These are phyloP conservation scores for Podarcis lilfordi DNA, from an alignment of 2,797 vertebrate species.

Conservation along the genomic window DNA sequence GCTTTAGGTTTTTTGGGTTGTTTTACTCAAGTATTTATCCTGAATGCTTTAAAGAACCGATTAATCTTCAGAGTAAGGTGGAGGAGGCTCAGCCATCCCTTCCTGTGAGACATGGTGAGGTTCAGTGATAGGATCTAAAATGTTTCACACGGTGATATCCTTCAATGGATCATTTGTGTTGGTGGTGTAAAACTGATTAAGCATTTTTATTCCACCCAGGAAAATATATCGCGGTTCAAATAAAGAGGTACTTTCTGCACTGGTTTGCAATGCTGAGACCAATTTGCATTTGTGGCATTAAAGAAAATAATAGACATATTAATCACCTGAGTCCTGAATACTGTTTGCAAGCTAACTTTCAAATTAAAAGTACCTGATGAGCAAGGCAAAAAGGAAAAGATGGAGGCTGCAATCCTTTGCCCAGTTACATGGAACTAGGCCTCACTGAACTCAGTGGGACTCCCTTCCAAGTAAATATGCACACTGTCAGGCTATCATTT, in stretches of 20 bases:
- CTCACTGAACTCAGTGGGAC: not conserved
- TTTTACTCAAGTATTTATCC: not conserved
- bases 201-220: not conserved
- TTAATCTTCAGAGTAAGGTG: not conserved
- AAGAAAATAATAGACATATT: not conserved
- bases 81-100: not conserved
- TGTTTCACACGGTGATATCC: not conserved
- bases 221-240: not conserved
- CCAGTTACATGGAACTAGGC: not conserved
- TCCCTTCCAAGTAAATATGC: not conserved
- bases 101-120: too few relatives aligned
- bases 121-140: constrained; percentile 4
- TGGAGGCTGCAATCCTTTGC: not conserved
- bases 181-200: not conserved
- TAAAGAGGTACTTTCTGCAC: not conserved
- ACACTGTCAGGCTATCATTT: not conserved
- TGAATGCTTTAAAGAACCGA: not conserved
- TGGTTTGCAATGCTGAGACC: not conserved
- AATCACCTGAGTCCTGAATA: not conserved
- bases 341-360: constrained; percentile 2
- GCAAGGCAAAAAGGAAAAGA: not conserved
- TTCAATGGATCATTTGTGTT: not conserved
- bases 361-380: constrained; percentile 14
- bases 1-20: not conserved
- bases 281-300: not conserved